A percentile compares a stretch with the other conserved stretches of the same genome.
phyloP scores from a whole-genome alignment of 2,797 vertebrate genomes.

The Pseudochaenichthys georgianus region DNA sequence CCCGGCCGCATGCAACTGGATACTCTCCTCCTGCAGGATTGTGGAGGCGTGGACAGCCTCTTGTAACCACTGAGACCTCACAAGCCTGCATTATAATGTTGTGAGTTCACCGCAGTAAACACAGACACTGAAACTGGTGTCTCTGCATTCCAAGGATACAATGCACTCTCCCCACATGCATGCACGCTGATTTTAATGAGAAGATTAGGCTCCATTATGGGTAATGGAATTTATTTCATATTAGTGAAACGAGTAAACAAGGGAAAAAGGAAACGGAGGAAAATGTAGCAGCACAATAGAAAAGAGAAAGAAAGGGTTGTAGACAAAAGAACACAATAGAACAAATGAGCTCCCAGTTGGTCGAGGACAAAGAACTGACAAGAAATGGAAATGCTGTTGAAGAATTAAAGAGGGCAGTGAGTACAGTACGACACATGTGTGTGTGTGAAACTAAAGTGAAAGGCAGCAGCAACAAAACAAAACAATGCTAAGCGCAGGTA shows the following conservation, averaged over 20 bases:
- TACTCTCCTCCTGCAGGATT: slow-evolving; percentile 61
- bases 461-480: neutral
- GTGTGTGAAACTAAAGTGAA: neutral
- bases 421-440: slow-evolving; percentile 6
- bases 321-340: slow-evolving; percentile 44
- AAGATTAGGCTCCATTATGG: slow-evolving; percentile 9
- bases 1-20: slow-evolving; percentile 71
- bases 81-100: slow-evolving; percentile 44
- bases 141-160: slow-evolving; percentile 55
- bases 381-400: slow-evolving; percentile 29
- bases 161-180: slow-evolving; percentile 12
- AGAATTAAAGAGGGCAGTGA: slow-evolving; percentile 15
- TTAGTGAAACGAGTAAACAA: neutral
- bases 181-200: slow-evolving; percentile 12
- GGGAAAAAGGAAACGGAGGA: slow-evolving; percentile 3
- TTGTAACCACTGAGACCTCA: slow-evolving; percentile 59
- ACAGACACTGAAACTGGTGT: slow-evolving; percentile 48
- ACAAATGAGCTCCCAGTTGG: slow-evolving; percentile 42
- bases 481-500: neutral
- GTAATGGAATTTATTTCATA: neutral
- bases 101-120: slow-evolving; percentile 56
- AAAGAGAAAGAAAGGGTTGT: slow-evolving; percentile 22
- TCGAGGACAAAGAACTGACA: slow-evolving; percentile 40
- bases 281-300: slow-evolving; percentile 31
- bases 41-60: slow-evolving; percentile 63